phyloP scores from a whole-genome alignment of 2,797 vertebrate species.

The Cossypha heuglini region DNA sequence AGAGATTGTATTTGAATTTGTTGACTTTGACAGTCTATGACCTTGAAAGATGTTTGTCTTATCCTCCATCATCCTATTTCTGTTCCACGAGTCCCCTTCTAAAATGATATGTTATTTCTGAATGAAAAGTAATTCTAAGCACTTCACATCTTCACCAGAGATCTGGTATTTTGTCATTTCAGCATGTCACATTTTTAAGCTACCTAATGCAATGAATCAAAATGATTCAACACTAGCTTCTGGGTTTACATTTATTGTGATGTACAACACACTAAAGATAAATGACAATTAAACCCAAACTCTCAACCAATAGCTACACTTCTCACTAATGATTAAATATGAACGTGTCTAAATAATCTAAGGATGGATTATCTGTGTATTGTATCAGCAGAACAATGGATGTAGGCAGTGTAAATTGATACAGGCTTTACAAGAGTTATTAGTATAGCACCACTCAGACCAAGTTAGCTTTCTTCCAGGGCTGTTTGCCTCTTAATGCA shows the following conservation, averaged over 20 bases:
- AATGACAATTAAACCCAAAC: neutral
- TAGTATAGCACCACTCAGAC: neutral
- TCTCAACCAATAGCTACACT: neutral
- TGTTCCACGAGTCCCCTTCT: neutral
- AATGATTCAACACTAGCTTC: constrained; percentile 21
- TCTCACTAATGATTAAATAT: constrained; percentile 22
- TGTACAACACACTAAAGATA: neutral
- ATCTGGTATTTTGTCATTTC: constrained; percentile 43
- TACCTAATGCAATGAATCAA: neutral
- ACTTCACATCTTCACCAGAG: constrained; percentile 8
- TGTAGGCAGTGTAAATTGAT: neutral
- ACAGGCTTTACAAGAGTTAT: neutral
- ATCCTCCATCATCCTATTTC: constrained; percentile 39
- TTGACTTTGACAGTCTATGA: neutral
- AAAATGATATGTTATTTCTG: neutral
- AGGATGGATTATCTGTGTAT: neutral
- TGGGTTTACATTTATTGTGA: constrained; percentile 9
- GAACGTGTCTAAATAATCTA: neutral
- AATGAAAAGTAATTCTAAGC: constrained; percentile 42
- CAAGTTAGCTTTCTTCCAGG: neutral
- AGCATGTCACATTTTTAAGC: neutral
- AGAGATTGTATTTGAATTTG: neutral
- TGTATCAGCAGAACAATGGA: neutral
- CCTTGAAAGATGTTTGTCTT: constrained; percentile 31
- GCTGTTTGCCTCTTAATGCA: neutral